These are phyloP conservation scores for Phrynocephalus forsythii DNA, from an alignment of 2,797 vertebrate genomes.

Conservation along the genomic window DNA sequence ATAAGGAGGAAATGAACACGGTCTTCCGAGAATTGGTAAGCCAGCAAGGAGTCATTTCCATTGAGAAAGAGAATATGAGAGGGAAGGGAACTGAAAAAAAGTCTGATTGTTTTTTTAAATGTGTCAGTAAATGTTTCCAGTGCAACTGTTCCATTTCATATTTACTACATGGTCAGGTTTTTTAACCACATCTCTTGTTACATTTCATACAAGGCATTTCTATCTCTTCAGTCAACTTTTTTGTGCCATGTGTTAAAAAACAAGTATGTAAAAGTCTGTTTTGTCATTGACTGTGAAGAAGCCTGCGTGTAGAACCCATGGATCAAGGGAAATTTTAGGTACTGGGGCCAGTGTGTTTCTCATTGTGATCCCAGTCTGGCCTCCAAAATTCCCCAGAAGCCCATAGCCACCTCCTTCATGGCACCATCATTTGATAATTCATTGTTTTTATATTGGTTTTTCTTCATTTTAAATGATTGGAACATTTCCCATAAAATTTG, in stretches of 20 bases:
- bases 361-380: too few species aligned
- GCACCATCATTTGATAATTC: too few species aligned
- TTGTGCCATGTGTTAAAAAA: background rate
- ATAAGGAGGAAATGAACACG: slow-evolving; percentile 69
- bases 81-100: background rate
- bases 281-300: background rate
- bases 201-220: background rate
- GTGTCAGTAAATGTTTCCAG: background rate
- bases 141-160: background rate
- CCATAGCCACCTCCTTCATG: too few species aligned
- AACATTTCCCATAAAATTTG: too few species aligned
- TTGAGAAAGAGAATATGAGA: background rate
- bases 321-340: background rate
- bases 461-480: too few species aligned
- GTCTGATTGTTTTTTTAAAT: background rate
- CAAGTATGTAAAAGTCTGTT: background rate
- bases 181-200: background rate
- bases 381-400: too few species aligned
- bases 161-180: background rate
- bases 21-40: slow-evolving; percentile 73
- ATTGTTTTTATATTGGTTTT: too few species aligned
- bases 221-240: background rate
- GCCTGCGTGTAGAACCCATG: background rate
- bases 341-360: too few species aligned
- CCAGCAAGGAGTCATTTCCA: background rate